Evolutionary conservation across 1,140 invertebrate genomes (phyloP).

Genomic region (Amyelois transitella): DNA sequence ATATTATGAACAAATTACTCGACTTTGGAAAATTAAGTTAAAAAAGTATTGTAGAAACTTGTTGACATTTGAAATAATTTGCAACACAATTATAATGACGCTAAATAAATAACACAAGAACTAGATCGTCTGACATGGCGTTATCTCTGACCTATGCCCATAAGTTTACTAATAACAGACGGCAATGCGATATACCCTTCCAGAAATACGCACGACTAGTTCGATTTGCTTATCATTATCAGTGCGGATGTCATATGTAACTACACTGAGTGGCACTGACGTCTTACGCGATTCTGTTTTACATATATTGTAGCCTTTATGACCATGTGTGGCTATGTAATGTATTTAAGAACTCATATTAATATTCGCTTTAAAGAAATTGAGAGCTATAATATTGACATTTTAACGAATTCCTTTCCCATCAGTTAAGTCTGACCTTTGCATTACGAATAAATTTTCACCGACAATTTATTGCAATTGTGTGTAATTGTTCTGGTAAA

Average conservation of each 20-base stretch:
- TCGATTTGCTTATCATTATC: constrained; percentile 30
- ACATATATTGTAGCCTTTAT: no score
- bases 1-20: no score
- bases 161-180: constrained; percentile 26
- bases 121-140: constrained; percentile 13
- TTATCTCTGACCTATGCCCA: constrained; percentile 28
- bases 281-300: constrained; percentile 12
- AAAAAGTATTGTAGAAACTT: background rate
- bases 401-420: constrained; percentile 1
- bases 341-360: background rate
- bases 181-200: constrained; percentile 17
- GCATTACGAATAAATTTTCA: background rate
- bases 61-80: constrained; percentile 1
- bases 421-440: background rate
- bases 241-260: constrained; percentile 26
- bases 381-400: background rate
- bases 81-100: constrained; percentile 1
- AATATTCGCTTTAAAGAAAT: background rate
- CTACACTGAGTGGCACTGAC: constrained; percentile 15
- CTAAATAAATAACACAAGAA: background rate
- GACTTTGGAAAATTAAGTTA: no score
- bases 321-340: no score
- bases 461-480: background rate
- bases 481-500: background rate
- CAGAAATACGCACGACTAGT: constrained; percentile 29